Percentiles rank a stretch among this genome's conserved stretches.
Conservation (phyloP, 2,113 vertebrate genomes). For the Gasterosteus nipponicus region DNA sequence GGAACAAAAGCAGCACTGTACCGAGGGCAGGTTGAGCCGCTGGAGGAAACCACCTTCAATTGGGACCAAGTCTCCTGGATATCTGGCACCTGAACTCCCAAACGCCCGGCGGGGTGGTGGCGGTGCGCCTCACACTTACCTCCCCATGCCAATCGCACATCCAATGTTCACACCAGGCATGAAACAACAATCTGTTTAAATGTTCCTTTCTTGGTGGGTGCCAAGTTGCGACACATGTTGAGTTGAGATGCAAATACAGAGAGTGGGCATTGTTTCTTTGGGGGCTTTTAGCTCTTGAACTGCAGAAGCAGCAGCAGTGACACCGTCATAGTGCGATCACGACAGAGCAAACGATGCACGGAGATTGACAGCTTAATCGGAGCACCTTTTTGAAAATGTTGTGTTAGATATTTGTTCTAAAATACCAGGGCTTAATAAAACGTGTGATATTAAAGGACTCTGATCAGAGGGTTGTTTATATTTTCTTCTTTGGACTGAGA, state of each 20-base stretch:
- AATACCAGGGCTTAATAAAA: background rate
- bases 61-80: conserved; percentile 79
- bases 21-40: conserved; percentile 81
- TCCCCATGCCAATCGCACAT: background rate
- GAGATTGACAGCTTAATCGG: background rate
- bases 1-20: conserved; percentile 94
- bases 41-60: conserved; percentile 89
- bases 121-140: conserved; percentile 48
- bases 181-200: background rate
- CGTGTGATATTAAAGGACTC: background rate
- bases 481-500: background rate
- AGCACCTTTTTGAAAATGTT: conserved; percentile 3
- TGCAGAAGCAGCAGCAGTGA: background rate
- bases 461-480: background rate
- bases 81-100: conserved; percentile 74
- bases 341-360: background rate
- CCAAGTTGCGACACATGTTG: background rate
- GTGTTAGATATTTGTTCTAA: conserved; percentile 1
- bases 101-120: conserved; percentile 80
- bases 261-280: background rate
- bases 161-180: background rate
- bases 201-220: background rate
- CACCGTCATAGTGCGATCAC: background rate
- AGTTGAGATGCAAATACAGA: background rate
- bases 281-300: conserved; percentile 3